phyloP scores from a whole-genome alignment of 2,888 invertebrate genomes.

The Epistrophe eligans region DNA sequence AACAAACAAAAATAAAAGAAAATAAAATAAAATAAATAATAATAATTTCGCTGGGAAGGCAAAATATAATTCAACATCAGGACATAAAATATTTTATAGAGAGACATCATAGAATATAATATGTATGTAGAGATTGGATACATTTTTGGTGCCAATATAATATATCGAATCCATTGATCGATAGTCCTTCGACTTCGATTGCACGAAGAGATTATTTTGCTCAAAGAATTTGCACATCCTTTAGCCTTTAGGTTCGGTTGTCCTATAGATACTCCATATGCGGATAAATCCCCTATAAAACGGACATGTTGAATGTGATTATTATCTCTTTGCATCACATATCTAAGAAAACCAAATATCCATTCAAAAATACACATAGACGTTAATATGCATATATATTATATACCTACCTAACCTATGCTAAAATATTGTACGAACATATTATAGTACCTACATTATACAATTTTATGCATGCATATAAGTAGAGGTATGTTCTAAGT shows the following conservation, averaged over 20 bases:
- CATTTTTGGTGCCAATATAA: slow-evolving; percentile 44
- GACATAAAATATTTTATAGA: slow-evolving; percentile 31
- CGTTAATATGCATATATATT: not conserved
- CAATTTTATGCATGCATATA: slow-evolving; percentile 13
- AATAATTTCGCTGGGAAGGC: slow-evolving; percentile 55
- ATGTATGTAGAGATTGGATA: slow-evolving; percentile 54
- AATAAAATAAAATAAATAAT: slow-evolving; percentile 3
- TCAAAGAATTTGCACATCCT: slow-evolving; percentile 68
- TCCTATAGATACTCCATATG: not conserved
- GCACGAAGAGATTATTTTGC: slow-evolving; percentile 58
- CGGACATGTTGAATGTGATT: slow-evolving; percentile 74
- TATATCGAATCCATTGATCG: slow-evolving; percentile 37
- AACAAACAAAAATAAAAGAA: not conserved
- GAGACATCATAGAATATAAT: slow-evolving; percentile 31
- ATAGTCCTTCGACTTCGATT: slow-evolving; percentile 61
- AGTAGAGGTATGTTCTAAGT: not conserved
- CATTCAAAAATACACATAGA: not conserved
- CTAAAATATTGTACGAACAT: too few relatives aligned
- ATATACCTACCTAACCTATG: too few relatives aligned
- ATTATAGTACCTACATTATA: not conserved
- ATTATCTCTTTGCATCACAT: slow-evolving; percentile 55
- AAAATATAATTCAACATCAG: slow-evolving; percentile 44
- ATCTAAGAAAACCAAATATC: slow-evolving; percentile 41
- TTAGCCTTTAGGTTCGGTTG: not conserved
- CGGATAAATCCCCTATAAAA: slow-evolving; percentile 28